phyloP scores from a whole-genome alignment of 2,888 invertebrate genomes.

The Trichogramma evanescens region DNA sequence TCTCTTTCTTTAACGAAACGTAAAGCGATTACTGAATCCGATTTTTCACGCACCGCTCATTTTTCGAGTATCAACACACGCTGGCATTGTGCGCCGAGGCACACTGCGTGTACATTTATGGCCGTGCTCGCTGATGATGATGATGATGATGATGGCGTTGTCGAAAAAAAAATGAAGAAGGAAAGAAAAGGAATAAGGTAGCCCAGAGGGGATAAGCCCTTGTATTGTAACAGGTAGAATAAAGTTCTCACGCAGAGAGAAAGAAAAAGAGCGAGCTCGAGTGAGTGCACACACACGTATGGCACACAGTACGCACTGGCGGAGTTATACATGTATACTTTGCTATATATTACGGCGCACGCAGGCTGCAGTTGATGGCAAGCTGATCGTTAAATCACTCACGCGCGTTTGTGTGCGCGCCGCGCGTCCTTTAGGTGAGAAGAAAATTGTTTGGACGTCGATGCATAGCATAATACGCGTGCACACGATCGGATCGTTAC shows the following conservation, averaged over 20 bases:
- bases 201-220: neutral
- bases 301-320: neutral
- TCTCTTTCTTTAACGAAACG: neutral
- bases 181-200: neutral
- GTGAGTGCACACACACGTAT: constrained; percentile 14
- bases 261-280: constrained; percentile 4
- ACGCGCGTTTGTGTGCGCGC: too few species aligned
- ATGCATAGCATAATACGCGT: too few species aligned
- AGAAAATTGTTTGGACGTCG: too few species aligned
- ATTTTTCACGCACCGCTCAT: constrained; percentile 19
- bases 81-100: neutral
- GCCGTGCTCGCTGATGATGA: neutral
- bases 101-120: too few species aligned
- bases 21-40: constrained; percentile 21
- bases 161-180: neutral
- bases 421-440: too few species aligned
- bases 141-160: neutral
- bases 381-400: too few species aligned
- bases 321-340: neutral
- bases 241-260: constrained; percentile 27
- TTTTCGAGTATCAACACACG: constrained; percentile 8
- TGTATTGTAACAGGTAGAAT: constrained; percentile 26
- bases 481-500: too few species aligned
- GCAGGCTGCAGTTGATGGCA: neutral
- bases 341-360: neutral